Percentiles rank a stretch among this genome's conserved stretches.
Evolutionary conservation across 1,140 invertebrate genomes (phyloP).

Genomic region (Phthorimaea operculella): DNA sequence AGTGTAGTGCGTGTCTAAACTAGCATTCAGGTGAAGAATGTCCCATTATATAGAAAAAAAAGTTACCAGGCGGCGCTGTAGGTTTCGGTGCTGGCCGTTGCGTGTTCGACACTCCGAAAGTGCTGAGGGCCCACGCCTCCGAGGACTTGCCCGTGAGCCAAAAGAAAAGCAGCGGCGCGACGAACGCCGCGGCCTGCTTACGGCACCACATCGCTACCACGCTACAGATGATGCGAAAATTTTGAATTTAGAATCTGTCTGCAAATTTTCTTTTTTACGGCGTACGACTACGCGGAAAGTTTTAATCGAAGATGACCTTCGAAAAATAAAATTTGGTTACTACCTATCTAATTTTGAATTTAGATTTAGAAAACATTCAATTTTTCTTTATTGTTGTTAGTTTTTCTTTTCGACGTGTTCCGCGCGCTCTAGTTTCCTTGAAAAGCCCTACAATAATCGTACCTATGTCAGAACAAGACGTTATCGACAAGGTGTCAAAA

Average conservation of each 20-base stretch:
- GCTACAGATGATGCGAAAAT: slow-evolving; percentile 16
- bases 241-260: slow-evolving; percentile 11
- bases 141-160: slow-evolving; percentile 51
- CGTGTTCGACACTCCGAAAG: slow-evolving; percentile 73
- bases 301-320: too few relatives aligned
- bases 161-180: slow-evolving; percentile 55
- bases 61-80: slow-evolving; percentile 69
- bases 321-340: too few relatives aligned
- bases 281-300: too few relatives aligned
- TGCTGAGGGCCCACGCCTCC: slow-evolving; percentile 69
- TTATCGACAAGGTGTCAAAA: too few relatives aligned
- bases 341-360: too few relatives aligned
- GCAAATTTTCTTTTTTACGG: too few relatives aligned
- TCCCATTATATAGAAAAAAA: slow-evolving; percentile 46
- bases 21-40: slow-evolving; percentile 9
- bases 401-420: too few relatives aligned
- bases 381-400: too few relatives aligned
- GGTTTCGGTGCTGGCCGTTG: slow-evolving; percentile 51
- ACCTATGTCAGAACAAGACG: too few relatives aligned
- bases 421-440: too few relatives aligned
- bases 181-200: slow-evolving; percentile 29
- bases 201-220: slow-evolving; percentile 26
- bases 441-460: too few relatives aligned
- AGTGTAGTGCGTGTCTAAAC: slow-evolving; percentile 13
- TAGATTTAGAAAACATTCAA: too few relatives aligned